These are phyloP conservation scores for Origma solitaria DNA, from an alignment of 2,113 vertebrate species.

Conservation along the genomic window DNA sequence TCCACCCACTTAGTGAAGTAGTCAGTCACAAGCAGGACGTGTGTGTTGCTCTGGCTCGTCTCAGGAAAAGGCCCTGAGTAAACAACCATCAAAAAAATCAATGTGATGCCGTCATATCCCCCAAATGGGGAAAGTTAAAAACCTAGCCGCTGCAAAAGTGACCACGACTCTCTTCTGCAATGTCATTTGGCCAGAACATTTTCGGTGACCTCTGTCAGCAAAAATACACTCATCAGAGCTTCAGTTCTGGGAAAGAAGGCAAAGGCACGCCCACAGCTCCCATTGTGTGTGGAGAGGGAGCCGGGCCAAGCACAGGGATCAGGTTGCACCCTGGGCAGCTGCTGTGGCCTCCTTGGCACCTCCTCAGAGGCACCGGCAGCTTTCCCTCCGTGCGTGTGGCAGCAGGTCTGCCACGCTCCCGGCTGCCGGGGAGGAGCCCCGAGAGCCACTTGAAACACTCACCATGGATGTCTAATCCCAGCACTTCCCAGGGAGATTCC, in stretches of 20 bases:
- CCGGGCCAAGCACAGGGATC: neutral
- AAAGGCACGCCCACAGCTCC: neutral
- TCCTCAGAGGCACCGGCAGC: neutral
- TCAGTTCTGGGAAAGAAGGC: neutral
- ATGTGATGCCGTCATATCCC: accelerated
- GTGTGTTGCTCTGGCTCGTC: conserved; percentile 73
- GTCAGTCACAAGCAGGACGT: conserved; percentile 76
- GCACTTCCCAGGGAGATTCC: conserved; percentile 84
- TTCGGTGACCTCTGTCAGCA: conserved; percentile 5
- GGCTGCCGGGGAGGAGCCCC: neutral
- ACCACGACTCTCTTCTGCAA: neutral
- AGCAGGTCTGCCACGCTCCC: neutral
- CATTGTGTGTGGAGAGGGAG: neutral
- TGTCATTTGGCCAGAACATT: neutral
- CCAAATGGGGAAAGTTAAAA: neutral
- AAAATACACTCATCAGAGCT: neutral
- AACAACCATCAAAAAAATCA: neutral
- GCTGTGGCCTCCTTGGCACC: neutral
- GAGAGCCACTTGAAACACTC: neutral
- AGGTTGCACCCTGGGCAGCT: neutral
- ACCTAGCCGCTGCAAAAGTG: neutral
- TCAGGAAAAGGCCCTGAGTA: conserved; percentile 81
- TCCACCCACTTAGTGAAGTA: conserved; percentile 90
- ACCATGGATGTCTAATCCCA: conserved; percentile 83
- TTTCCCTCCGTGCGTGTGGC: neutral